Percentiles rank a stretch among this genome's conserved stretches.
These are phyloP conservation scores for Pitta sordida DNA, from an alignment of 2,113 vertebrate genomes.

Conservation along the genomic window DNA sequence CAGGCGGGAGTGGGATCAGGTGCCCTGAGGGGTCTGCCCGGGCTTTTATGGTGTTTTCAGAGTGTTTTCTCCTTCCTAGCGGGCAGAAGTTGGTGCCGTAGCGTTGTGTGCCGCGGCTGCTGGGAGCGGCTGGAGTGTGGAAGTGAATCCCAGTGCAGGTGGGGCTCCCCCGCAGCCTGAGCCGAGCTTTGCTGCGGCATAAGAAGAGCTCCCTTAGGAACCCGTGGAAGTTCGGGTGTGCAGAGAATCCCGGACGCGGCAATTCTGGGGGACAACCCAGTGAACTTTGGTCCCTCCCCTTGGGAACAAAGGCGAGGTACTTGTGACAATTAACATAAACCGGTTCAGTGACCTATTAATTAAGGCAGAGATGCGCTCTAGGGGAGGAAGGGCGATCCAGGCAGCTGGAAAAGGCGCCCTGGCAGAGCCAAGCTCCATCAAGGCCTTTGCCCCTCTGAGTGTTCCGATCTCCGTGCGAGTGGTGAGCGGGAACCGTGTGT, in stretches of 20 bases:
- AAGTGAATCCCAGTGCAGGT: background rate
- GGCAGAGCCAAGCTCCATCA: background rate
- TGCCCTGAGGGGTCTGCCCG: background rate
- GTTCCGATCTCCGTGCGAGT: background rate
- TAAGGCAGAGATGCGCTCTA: conserved; percentile 24
- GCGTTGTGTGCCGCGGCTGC: background rate
- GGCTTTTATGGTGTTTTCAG: background rate
- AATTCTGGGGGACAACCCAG: background rate
- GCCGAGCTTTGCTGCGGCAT: background rate
- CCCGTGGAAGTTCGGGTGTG: background rate
- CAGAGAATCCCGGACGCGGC: background rate
- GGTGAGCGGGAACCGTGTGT: background rate
- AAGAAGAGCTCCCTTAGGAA: background rate
- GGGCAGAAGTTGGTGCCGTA: background rate
- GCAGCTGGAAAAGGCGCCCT: background rate
- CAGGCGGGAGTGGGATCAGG: background rate
- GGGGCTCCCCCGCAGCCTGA: background rate
- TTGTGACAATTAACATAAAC: conserved; percentile 36
- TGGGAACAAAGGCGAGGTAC: conserved; percentile 29
- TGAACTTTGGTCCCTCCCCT: conserved; percentile 37
- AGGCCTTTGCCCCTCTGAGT: background rate
- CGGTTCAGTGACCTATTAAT: conserved; percentile 61
- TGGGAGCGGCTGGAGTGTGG: background rate
- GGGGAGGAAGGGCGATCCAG: background rate
- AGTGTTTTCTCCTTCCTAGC: background rate